phyloP scores from a whole-genome alignment of 2,797 vertebrate species.

The Anabacerthia variegaticeps region DNA sequence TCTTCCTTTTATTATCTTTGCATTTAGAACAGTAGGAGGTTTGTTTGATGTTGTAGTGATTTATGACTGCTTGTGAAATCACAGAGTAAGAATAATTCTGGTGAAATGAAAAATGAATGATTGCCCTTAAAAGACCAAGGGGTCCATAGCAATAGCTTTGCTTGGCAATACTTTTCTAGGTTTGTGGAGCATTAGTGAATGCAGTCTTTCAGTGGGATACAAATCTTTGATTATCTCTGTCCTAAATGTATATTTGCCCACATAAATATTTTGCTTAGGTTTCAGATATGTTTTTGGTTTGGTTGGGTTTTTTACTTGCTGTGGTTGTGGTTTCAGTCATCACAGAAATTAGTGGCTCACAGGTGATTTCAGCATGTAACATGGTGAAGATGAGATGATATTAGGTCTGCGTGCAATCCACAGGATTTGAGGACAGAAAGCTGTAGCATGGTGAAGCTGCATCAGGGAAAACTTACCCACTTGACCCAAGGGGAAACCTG shows the following conservation, averaged over 20 bases:
- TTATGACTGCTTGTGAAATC: neutral
- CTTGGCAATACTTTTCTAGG: neutral
- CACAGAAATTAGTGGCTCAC: neutral
- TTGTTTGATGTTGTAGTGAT: neutral
- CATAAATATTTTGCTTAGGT: neutral
- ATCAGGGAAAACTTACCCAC: neutral
- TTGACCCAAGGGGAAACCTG: neutral
- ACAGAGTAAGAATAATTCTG: neutral
- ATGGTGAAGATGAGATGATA: neutral
- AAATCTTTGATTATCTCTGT: neutral
- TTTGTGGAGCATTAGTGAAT: neutral
- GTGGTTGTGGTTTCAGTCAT: neutral
- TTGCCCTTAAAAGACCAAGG: neutral
- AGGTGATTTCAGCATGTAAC: neutral
- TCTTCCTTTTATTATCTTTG: neutral
- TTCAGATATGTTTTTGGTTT: neutral
- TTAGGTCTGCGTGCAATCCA: fast-evolving
- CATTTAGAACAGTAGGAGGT: neutral
- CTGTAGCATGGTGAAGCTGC: neutral
- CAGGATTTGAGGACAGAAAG: neutral
- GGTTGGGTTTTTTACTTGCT: neutral
- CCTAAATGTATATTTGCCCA: neutral
- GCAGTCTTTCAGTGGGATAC: neutral
- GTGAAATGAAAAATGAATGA: neutral
- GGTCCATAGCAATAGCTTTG: neutral